Conservation (phyloP, 2,888 invertebrate species). For the Deroplatys truncata region DNA sequence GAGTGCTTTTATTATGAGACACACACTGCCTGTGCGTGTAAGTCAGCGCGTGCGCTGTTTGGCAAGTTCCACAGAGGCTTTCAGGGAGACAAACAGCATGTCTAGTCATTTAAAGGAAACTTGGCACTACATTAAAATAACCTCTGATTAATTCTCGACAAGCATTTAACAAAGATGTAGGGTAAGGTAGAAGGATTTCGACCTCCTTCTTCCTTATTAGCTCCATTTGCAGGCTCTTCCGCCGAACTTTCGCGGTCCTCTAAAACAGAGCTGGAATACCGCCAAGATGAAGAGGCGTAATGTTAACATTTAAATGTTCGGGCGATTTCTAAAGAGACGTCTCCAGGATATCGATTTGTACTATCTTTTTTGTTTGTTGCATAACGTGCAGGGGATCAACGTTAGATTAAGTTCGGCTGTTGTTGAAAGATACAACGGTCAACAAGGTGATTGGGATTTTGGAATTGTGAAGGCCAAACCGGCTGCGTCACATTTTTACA, state of each 20-base stretch:
- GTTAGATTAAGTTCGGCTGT: too few species aligned
- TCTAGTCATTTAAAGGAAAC: not conserved
- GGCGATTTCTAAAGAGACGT: not conserved
- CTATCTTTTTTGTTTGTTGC: too few species aligned
- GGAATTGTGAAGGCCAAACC: too few species aligned
- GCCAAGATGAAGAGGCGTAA: not conserved
- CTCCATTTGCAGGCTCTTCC: not conserved
- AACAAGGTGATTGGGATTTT: too few species aligned
- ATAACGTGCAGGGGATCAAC: too few species aligned
- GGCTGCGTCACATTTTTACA: too few species aligned
- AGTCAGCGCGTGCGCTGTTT: not conserved
- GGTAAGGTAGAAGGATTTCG: not conserved
- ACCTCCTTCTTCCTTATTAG: not conserved
- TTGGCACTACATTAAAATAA: not conserved
- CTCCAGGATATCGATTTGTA: too few species aligned
- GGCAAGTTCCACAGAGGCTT: not conserved
- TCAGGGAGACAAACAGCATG: not conserved
- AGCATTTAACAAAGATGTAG: not conserved
- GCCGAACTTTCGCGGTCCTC: not conserved
- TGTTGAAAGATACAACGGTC: too few species aligned
- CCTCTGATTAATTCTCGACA: not conserved
- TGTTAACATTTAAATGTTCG: not conserved
- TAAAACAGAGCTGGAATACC: not conserved
- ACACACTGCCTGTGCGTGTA: not conserved
- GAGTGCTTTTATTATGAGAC: not conserved